Evolutionary conservation across 2,113 vertebrate genomes (phyloP), one percentile per base, ranked within the genome.

Genomic region (Trogon melanurus): DNA sequence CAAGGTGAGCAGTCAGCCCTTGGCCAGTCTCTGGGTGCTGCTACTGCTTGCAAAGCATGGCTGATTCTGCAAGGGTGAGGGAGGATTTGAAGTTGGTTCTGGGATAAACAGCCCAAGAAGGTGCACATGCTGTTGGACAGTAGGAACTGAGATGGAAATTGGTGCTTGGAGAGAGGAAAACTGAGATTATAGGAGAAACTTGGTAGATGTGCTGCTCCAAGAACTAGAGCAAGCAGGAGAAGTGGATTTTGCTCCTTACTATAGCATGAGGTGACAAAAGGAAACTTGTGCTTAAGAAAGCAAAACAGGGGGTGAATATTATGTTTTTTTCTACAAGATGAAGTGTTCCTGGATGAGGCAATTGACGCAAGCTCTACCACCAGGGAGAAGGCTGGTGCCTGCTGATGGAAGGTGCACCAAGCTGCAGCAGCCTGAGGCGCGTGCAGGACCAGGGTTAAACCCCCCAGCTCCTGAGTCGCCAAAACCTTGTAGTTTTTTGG

Each of bases 311-410:
- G 2, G 15, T 38, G n/a, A 23, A 78, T 64, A 73, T 53, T 17
- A 22, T 34, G 5, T 3, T 88, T 73, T 73, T 41, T 82, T 60
- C 38, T 74, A 17, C n/a, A 32, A 85, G 36, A 34, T 4, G 17
- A 74, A n/a, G 4, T 7, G 11, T 18, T 78, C 27, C 30, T 71
- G 16, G 20, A 13, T 61, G 20, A 61, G 16, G 6, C 10, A 41
- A 50, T 41, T 6, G 11, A 11, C 6, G 16, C 18, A 45, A 44
- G 12, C 4, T 27, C 1, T 1, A 4, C 1, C 5, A 9, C 10
- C 5, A 8, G 45, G 44, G 9, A 18, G 19, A 25, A 47, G 44
- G 17, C 29, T 41, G 26, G 45, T 21, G 29, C 15, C 69, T 36
- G 53, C 71, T 70, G 51, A 14, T 16, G 21, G 36, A 69, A 85